Percentiles rank a stretch among this genome's conserved stretches.
Evolutionary conservation across 2,888 invertebrate species (phyloP).

Genomic region (Chrysodeixis includens): DNA sequence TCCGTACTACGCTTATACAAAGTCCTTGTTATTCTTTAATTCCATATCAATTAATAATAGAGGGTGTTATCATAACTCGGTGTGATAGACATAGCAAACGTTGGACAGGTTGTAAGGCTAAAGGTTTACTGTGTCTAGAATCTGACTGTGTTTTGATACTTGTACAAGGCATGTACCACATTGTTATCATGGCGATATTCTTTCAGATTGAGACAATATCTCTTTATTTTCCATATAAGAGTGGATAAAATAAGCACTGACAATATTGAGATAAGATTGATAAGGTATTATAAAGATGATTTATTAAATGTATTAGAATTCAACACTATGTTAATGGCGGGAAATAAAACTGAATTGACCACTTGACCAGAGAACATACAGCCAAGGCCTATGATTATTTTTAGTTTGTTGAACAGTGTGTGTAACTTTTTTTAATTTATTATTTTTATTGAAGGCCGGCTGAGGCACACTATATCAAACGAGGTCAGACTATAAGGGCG

Average conservation of each 20-base stretch:
- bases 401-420: too few species aligned
- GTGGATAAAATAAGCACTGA: background rate
- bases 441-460: too few species aligned
- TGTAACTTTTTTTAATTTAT: too few species aligned
- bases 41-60: background rate
- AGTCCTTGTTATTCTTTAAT: conserved; percentile 2
- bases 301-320: background rate
- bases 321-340: background rate
- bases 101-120: background rate
- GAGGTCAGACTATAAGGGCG: too few species aligned
- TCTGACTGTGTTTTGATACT: background rate
- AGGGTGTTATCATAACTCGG: background rate
- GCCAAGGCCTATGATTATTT: background rate
- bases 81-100: background rate
- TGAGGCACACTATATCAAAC: too few species aligned
- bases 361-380: background rate
- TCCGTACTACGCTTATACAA: background rate
- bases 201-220: too few species aligned
- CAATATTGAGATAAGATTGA: background rate
- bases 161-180: background rate
- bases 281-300: background rate
- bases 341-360: background rate
- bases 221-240: background rate
- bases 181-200: background rate
- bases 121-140: background rate